Evolutionary conservation across 2,113 vertebrate genomes (phyloP).

Genomic region (Butorides virescens): DNA sequence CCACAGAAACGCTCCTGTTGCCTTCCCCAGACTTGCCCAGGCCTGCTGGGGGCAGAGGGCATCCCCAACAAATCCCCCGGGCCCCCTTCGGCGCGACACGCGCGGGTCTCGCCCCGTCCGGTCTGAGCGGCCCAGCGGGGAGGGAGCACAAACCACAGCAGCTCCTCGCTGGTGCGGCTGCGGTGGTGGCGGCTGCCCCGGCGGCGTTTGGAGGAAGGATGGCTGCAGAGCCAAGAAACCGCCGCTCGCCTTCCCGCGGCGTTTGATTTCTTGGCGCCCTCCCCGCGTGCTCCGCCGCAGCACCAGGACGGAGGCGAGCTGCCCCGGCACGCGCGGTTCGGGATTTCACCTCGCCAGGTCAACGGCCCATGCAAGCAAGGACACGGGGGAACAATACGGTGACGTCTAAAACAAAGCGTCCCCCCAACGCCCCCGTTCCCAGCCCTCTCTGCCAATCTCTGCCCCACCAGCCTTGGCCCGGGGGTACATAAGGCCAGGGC

Average conservation of each 20-base stretch:
- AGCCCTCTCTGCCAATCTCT: neutral
- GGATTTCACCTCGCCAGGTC: neutral
- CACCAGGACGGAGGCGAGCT: neutral
- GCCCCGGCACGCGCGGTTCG: constrained; percentile 36
- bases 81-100: rapidly evolving
- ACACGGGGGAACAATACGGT: neutral
- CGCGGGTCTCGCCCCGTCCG: neutral
- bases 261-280: neutral
- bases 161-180: neutral
- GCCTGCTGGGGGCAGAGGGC: neutral
- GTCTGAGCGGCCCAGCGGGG: rapidly evolving
- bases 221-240: neutral
- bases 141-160: neutral
- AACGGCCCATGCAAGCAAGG: neutral
- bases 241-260: neutral
- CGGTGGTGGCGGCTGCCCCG: rapidly evolving
- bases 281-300: constrained; percentile 3
- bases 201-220: neutral
- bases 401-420: neutral
- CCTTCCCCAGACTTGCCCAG: neutral
- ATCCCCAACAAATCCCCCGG: neutral
- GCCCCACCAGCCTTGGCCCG: neutral
- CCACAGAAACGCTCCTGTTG: neutral
- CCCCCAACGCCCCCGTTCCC: neutral
- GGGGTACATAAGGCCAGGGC: neutral